Base-by-base conservation (phyloP, 2,888 invertebrate species). In the Acanthosepion esculentum region DNA sequence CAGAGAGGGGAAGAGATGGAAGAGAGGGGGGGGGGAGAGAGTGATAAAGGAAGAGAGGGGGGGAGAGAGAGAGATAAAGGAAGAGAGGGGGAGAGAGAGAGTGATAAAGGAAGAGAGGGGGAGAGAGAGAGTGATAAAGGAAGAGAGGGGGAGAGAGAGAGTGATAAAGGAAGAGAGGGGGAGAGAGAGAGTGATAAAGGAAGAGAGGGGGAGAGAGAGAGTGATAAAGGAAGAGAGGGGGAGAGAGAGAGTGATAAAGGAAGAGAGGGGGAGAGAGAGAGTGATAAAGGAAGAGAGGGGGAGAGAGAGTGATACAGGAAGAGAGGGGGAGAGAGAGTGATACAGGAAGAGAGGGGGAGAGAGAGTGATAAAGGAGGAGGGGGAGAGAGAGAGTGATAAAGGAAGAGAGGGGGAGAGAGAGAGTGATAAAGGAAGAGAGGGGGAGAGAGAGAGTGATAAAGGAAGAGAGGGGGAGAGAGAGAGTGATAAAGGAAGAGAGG, bases 1-100 rank as follows among this genome's bases (percentile, higher is more conserved):
- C 23, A 48, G 92, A 48, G 18, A 18, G 48, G 29, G 48, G 10
- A 4, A 48, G 18, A 48, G 48, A 92, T 12, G 15, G 18, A 10
- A 20, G 48, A 18, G 48, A 18, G 92, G 29, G 3, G n/a, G n/a
- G 7, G 6, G 29, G 6, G 29, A 2, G 7, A 4, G 92, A 20
- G 48, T 18, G 48, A 41, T 12, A 92, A 48, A 48, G 20, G 15
- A 29, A 48, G 29, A 64, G 64, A 29, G 29, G 3, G 29, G 3
- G 7, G 6, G 29, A 29, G 29, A 2, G 7, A 4, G 4, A n/a
- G 0, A 5, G 1, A 1, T 5, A 6, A 7, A 0, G 7, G 29
- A 7, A 5, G 8, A 26, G 12, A 29, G 29, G 7, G 29, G 0
- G 64, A 26, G 64, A n/a, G 7, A 64, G 64, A 64, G 7, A 3